These are phyloP conservation scores for Typhlichthys eigenmanni DNA, from an alignment of 2,797 vertebrate genomes.

Conservation along the genomic window DNA sequence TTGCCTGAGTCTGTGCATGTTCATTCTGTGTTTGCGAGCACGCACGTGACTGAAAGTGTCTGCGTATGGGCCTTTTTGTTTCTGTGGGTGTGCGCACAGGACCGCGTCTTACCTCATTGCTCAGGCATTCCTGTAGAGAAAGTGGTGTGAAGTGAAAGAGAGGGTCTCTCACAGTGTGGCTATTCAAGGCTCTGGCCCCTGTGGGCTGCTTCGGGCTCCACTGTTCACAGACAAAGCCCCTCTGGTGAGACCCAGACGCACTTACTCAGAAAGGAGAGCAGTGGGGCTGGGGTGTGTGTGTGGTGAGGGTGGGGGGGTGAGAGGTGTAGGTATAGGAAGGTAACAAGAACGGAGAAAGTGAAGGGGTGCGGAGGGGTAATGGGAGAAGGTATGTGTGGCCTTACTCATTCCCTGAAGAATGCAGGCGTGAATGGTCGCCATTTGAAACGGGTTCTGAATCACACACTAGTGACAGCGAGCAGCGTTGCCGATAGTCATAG, in stretches of 20 bases:
- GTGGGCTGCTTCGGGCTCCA: constrained; percentile 70
- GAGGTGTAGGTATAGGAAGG: constrained; percentile 42
- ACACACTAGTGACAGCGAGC: constrained; percentile 2
- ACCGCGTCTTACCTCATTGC: constrained; percentile 78
- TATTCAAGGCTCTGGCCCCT: constrained; percentile 79
- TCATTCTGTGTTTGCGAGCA: constrained; percentile 5
- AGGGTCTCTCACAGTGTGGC: constrained; percentile 79
- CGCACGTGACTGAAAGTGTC: neutral
- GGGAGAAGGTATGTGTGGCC: constrained; percentile 45
- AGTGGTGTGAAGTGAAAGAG: constrained; percentile 79
- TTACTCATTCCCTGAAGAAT: constrained; percentile 34
- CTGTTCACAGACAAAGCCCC: constrained; percentile 77
- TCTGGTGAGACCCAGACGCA: constrained; percentile 74
- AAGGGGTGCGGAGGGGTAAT: constrained; percentile 44
- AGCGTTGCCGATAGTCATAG: no score
- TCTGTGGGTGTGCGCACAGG: constrained; percentile 15
- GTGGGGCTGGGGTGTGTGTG: neutral
- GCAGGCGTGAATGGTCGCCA: constrained; percentile 56
- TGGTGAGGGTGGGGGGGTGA: no score
- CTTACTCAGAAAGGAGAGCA: constrained; percentile 72
- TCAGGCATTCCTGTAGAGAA: constrained; percentile 81
- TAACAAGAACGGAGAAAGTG: constrained; percentile 64
- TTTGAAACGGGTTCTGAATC: constrained; percentile 19
- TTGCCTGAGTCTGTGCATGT: constrained; percentile 1
- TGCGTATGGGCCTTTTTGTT: neutral